Evolutionary conservation across 1,140 invertebrate species (phyloP), one percentile per base, ranked within the genome.

Genomic region (Lepidurus couesii): DNA sequence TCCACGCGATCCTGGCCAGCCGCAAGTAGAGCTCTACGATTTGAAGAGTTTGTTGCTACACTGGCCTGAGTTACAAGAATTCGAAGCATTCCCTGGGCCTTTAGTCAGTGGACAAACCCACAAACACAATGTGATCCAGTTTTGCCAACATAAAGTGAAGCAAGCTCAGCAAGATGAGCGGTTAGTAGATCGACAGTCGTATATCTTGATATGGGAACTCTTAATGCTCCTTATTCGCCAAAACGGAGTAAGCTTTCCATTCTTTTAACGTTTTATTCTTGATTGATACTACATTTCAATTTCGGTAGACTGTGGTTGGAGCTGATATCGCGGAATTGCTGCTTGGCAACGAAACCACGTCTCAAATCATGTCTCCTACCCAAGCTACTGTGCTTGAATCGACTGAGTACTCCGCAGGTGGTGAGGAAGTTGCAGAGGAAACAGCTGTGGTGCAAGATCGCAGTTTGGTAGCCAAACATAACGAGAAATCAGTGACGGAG

Each of bases 71-170:
- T 85, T 87, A 77, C 86, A 89, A 78, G 91, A 93, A 81, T 85
- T 96, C 42, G 87, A 87, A 73, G 86, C 85, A 74, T 94, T 92
- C 85, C 92, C 92, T 26, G 92, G 92, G 53, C 93, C 93, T 80
- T 87, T 94, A 34, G 86, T 92, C 77, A 90, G 92, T 79, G 93
- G 91, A 11, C 90, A 93, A 53, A 95, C 95, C n/a, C 95, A 98
- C 85, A 97, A 97, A 86, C 95, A 95, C 84, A 95, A 93, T 80
- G 93, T 98, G 42, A 92, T 96, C 73, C 91, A 93, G 83, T 97
- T 95, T 86, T 97, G 96, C 84, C 90, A 91, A 83, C 86, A 87
- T 74, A 94, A 94, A 86, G 92, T 92, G 42, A 88, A 89, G 77
- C 86, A 87, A 79, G 90, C 89, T 73, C 80, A 84, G 21, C 76